These are phyloP conservation scores for Nesoenas mayeri DNA, from an alignment of 2,113 vertebrate genomes.

Conservation along the genomic window DNA sequence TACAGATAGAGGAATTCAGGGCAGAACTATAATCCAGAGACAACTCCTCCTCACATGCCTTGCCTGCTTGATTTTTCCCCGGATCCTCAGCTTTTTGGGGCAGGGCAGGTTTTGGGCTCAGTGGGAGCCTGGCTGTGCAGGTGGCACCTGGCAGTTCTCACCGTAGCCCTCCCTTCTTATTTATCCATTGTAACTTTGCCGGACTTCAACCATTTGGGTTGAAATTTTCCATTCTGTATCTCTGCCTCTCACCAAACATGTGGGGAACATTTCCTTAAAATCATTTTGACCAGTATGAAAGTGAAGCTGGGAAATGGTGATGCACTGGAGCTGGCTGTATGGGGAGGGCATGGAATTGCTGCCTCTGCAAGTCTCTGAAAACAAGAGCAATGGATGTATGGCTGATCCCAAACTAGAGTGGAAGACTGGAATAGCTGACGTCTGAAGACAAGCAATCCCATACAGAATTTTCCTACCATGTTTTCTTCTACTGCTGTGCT, in stretches of 20 bases:
- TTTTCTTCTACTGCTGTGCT: neutral
- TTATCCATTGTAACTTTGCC: neutral
- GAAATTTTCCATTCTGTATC: constrained; percentile 48
- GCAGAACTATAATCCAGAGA: neutral
- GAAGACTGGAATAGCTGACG: neutral
- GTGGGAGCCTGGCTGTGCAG: rapidly evolving
- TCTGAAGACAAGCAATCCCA: neutral
- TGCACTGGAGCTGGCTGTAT: rapidly evolving
- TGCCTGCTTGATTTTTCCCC: neutral
- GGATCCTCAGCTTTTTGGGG: neutral
- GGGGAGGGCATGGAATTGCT: neutral
- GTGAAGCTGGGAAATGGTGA: neutral
- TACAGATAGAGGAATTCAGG: neutral
- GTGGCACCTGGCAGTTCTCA: constrained; percentile 43
- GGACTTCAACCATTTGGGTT: neutral
- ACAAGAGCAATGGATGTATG: rapidly evolving
- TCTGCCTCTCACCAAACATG: neutral
- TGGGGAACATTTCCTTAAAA: neutral
- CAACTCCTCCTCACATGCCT: neutral
- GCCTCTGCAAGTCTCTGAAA: neutral
- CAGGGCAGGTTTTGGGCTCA: neutral
- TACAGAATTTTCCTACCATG: neutral
- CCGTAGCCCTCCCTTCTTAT: neutral
- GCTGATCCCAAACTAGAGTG: neutral
- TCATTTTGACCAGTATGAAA: neutral